Base-by-base conservation (phyloP, 2,113 vertebrate genomes). In the Hippocampus zosterae region DNA sequence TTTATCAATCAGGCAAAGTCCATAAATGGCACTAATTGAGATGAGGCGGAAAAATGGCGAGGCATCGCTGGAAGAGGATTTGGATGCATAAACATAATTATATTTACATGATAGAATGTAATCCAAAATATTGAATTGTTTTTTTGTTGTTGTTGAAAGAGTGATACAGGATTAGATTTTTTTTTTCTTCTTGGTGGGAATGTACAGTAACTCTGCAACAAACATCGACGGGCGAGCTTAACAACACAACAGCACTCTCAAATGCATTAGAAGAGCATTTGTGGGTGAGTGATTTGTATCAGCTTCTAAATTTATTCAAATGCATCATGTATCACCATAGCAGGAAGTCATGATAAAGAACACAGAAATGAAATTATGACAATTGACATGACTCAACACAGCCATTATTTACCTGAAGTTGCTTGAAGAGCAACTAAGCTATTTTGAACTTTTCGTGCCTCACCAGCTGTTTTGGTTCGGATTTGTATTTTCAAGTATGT, bases 1-100 rank as follows among this genome's bases (percentile, higher is more conserved):
- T 75, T 74, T 63, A 75, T 61, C 71, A 67, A 77, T 69, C 68
- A 15, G 33, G 46, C 46, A 67, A 21, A 64, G 46, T 69, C 16
- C 25, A 27, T 41, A 21, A 72, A 53, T 63, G n/a, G 44, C 41
- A 44, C 44, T 18, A 59, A 65, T 37, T 65, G 63, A 65, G 41
- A 76, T 59, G 67, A 72, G 67, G 66, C 62, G 53, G 53, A 59
- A 41, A 53, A 69, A 19, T 18, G 23, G 23, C 10, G 13, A 12
- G 55, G 29, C 10, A 42, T 64, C 12, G 23, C 15, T 27, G n/a
- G 23, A 16, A 44, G n/a, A 16, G 41, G 61, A 46, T 65, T 40
- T 72, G 4, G 16, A 69, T 50, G 33, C 23, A 56, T 63, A 44
- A 25, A 18, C 52, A 21, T 44, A 42, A 55, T 63, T 44, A 63